Evolutionary conservation across 2,113 vertebrate genomes (phyloP), one percentile per base, ranked within the genome.

Genomic region (Paradoxurus hermaphroditus): DNA sequence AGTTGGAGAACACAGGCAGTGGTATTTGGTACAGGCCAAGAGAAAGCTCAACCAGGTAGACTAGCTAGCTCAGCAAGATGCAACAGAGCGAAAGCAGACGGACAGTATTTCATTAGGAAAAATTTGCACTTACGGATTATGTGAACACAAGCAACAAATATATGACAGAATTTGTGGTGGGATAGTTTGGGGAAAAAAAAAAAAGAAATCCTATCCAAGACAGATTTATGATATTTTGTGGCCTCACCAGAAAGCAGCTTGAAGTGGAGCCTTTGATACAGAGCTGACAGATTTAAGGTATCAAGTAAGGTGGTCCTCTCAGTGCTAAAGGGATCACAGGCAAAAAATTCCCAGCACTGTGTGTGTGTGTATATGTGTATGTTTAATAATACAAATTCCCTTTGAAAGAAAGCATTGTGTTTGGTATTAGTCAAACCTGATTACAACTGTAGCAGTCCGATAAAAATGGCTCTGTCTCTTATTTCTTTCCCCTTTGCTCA

Each of bases 261-360:
- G 70, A 85, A 41, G 6, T 31, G 15, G n/a, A 56, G 0, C 25
- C 34, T 79, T 81, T 79, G 31, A 5, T 31, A 29, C 25, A 89
- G 72, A 94, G 12, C 2, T 68, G 4, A 86, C 8, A 59, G 8
- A 7, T 44, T 81, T 36, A n/a, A 72, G 18, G 3, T 59, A 15
- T 8, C 27, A 56, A 36, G 1, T 51, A 13, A 53, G 4, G 5
- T 46, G 12, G 3, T 56, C 36, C 5, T 25, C 12, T 1, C 1
- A 62, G 21, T 63, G 19, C 19, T n/a, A 49, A 65, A 56, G 44
- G 21, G 34, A 4, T 25, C 12, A 6, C 5, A 70, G 18, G n/a
- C 11, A 44, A 56, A 34, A 51, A 44, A 46, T 34, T 0, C 6
- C 31, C 25, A 59, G 23, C 1, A 23, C 11, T 56, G 62, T 81